Base-by-base conservation (phyloP, 2,797 vertebrate species). In the Pampus argenteus region DNA sequence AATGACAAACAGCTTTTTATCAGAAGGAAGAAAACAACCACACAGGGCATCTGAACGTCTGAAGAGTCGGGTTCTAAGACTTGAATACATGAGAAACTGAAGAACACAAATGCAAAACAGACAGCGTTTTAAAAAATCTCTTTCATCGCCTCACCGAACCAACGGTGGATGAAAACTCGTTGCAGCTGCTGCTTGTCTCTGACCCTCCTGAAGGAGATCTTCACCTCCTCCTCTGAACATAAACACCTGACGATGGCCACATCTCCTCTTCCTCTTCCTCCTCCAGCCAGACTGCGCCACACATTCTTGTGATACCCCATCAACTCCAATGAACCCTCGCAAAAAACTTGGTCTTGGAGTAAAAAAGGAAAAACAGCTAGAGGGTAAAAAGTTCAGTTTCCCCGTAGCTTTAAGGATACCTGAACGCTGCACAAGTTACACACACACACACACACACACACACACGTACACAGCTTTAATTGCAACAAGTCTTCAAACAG, bases 141-240 rank as follows among this genome's bases (percentile, higher is more conserved):
- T n/a, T n/a, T n/a, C n/a, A n/a, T n/a, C n/a, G n/a, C n/a, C n/a
- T 86, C 82, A 88, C 86, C 84, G 0, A 77, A 73, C 73, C 86
- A 75, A 54, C 64, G 70, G 13, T 15, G 70, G 11, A 54, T 44
- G 2, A 73, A 71, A 18, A 54, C 42, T 29, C 60, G 52, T 40
- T 57, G 56, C 58, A 78, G 62, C 45, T 48, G 20, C 42, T 61
- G 59, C 34, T 76, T 42, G 11, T 66, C 81, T 18, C 17, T 38
- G 0, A n/a, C 22, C 1, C 65, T 73, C 67, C 74, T 81, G 62
- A 71, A 85, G 66, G 74, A 80, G 81, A 80, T 74, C 38, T 36
- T 82, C 65, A 85, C 82, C 78, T 78, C 64, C 66, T 83, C 76
- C 9, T 85, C 57, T 45, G 78, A 58, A 52, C 75, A 75, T 0